Base-by-base conservation (phyloP, 2,113 vertebrate species). In the Spermophilus dauricus region DNA sequence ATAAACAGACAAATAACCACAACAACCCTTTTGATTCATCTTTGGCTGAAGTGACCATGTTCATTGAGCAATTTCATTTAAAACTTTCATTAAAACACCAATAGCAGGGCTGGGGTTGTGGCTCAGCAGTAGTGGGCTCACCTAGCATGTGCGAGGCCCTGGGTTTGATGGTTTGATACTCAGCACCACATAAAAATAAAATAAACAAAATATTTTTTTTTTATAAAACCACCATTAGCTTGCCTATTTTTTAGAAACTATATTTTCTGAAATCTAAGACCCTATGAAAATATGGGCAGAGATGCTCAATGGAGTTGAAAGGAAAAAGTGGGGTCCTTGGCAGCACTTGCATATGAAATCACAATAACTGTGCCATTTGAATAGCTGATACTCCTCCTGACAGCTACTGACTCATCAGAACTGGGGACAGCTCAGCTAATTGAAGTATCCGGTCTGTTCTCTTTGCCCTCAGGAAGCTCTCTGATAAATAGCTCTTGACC, bases 401-500 rank as follows among this genome's bases (percentile, higher is more conserved):
- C 81, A 94, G 97, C 87, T 89, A 56, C 22, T 28, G 87, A 51
- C 26, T 32, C 70, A 28, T 83, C 48, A 93, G 75, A 89, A 53
- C 92, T 18, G 77, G 77, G 56, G 48, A 85, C 73, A 77, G 92
- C 86, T 97, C 51, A 51, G 82, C 48, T 90, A 91, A 96, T 39
- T 95, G 77, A 97, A 97, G 87, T 94, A 61, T 42, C 81, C 69
- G 51, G 48, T 45, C 76, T 90, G 73, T 96, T 97, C 96, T 97
- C 89, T 89, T 93, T 97, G 92, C 90, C 88, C 92, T 96, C 73
- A 61, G 96, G 92, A 97, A 96, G 82, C 4, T 86, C 95, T 90
- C 86, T 96, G 97, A 97, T 97, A 97, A 97, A 91, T 53, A 65
- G 90, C 95, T 92, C 96, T 96, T 96, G 96, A 96, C 97, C 92